These are phyloP conservation scores for Rotaria sp. DNA, from an alignment of 2,888 invertebrate genomes.

Conservation along the genomic window DNA sequence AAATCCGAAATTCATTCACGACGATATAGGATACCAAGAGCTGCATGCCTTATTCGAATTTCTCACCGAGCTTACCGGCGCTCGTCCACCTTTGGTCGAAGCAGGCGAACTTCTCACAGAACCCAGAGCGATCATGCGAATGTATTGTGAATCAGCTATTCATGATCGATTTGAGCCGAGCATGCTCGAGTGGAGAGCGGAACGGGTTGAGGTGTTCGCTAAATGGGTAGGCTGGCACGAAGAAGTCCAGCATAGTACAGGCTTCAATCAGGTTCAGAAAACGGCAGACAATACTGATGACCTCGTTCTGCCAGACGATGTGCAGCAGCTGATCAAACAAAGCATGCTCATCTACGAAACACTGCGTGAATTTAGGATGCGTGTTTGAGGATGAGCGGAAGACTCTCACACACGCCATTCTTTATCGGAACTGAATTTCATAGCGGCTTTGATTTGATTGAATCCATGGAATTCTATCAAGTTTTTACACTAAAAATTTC, in stretches of 20 bases:
- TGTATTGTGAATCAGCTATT: neutral
- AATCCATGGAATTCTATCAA: too few relatives aligned
- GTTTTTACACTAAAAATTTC: too few relatives aligned
- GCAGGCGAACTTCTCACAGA: neutral
- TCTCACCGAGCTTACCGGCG: neutral
- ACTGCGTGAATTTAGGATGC: neutral
- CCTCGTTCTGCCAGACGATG: neutral
- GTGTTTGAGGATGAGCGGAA: too few relatives aligned
- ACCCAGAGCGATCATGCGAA: neutral
- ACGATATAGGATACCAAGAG: neutral
- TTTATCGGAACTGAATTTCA: too few relatives aligned
- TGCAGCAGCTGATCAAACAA: neutral
- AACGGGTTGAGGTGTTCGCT: neutral
- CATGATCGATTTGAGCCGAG: neutral
- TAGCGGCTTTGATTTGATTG: too few relatives aligned
- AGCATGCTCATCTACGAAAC: neutral
- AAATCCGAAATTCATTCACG: neutral
- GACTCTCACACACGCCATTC: too few relatives aligned
- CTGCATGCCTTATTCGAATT: neutral
- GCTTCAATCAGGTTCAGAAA: neutral
- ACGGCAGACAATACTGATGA: neutral
- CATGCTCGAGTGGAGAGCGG: neutral
- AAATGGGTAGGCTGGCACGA: neutral
- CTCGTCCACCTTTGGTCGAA: neutral
- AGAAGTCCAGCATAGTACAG: neutral